Conservation (phyloP, 2,888 invertebrate genomes). For the Caenorhabditis sp. region DNA sequence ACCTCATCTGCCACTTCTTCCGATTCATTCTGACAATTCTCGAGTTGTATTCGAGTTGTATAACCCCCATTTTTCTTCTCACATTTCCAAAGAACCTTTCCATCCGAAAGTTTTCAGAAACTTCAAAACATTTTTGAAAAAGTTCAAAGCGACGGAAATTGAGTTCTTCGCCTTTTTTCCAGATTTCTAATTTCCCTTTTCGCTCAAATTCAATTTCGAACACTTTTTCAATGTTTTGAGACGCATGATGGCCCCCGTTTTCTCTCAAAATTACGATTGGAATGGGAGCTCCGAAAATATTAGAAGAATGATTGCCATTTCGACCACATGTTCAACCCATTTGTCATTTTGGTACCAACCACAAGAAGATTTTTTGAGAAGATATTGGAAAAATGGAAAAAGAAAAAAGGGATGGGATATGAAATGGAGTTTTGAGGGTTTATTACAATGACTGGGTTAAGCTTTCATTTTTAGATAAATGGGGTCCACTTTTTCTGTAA, state of each 20-base stretch:
- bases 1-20: background rate
- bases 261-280: background rate
- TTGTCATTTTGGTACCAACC: conserved; percentile 41
- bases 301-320: conserved; percentile 25
- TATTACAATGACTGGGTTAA: too few species aligned
- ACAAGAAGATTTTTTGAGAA: conserved; percentile 14
- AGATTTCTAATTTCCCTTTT: conserved; percentile 11
- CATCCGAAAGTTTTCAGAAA: conserved; percentile 4
- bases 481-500: too few species aligned
- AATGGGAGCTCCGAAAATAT: conserved; percentile 13
- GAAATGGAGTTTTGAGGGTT: background rate
- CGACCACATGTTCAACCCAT: conserved; percentile 46
- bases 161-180: conserved; percentile 16
- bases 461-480: too few species aligned
- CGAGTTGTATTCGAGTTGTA: background rate
- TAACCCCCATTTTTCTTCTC: background rate
- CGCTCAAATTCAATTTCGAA: background rate
- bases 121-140: conserved; percentile 4
- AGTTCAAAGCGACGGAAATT: conserved; percentile 31
- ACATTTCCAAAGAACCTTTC: background rate
- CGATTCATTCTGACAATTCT: conserved; percentile 23
- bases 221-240: conserved; percentile 6
- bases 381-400: conserved; percentile 15
- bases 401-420: background rate
- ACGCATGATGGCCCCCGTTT: conserved; percentile 1